Base-by-base conservation (phyloP, 1,140 invertebrate genomes). In the Drosophila albomicans region DNA sequence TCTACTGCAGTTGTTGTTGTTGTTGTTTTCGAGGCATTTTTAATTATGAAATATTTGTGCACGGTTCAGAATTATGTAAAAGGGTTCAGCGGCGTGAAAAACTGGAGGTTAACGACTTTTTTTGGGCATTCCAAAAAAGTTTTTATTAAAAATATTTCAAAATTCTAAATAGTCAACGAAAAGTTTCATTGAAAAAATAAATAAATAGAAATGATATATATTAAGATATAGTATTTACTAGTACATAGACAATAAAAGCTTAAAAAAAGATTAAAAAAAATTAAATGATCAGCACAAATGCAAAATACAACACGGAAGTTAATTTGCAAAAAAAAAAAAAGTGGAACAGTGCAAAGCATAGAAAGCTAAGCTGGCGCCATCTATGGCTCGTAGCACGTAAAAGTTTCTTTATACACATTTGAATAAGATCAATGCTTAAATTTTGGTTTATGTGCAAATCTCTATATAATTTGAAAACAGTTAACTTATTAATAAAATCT, bases 1-100 rank as follows among this genome's bases (percentile, higher is more conserved):
- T 38, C 49, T 56, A 69, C 25, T 25, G 20, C 20, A 4, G 20
- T 25, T 25, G 20, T 25, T 25, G 20, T 45, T 45, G 32, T 62
- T 51, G 51, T 59, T 67, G 46, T 38, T 32, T 75, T 64, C 58
- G 30, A 38, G 46, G 71, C 73, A 64, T 81, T 72, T 73, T 56
- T 56, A 68, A 81, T 71, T 81, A 81, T 78, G 45, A 54, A 84
- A 77, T 66, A 68, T 75, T 54, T 54, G 13, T 68, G 45, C 35
- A 5, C 16, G 46, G 13, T 3, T 41, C 10, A 28, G 56, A 38
- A 69, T 69, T 49, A 67, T 63, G 5, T 72, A 45, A 68, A 59
- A 61, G 46, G 46, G 46, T 38, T 51, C 11, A 13, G 5, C 54
- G 15, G 66, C 52, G 65, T 71, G 35, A 57, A 79, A 54, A 74